These are phyloP conservation scores for Sinocyclocheilus grahami DNA, from an alignment of 2,113 vertebrate genomes.

Conservation along the genomic window DNA sequence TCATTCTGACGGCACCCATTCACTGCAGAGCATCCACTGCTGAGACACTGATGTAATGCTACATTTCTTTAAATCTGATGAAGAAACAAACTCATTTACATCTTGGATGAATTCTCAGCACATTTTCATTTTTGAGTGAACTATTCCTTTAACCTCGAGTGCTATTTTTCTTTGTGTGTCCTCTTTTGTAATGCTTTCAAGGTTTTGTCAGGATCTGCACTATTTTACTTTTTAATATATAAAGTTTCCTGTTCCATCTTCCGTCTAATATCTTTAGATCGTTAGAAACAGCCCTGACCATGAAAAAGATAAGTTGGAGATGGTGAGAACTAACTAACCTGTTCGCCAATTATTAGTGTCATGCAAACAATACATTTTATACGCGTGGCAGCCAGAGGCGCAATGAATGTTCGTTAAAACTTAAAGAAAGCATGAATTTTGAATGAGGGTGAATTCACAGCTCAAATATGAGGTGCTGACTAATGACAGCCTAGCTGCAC, in stretches of 20 bases:
- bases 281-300: neutral
- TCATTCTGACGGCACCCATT: too few relatives aligned
- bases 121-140: neutral
- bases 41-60: neutral
- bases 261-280: neutral
- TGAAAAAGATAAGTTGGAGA: neutral
- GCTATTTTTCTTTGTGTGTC: neutral
- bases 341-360: neutral
- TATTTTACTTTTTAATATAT: neutral
- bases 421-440: slow-evolving; percentile 23
- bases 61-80: neutral
- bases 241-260: neutral
- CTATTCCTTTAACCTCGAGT: neutral
- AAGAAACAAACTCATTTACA: neutral
- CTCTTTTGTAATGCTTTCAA: neutral
- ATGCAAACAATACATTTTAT: neutral
- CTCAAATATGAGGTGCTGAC: neutral
- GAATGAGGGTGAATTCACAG: slow-evolving; percentile 9
- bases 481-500: neutral
- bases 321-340: neutral
- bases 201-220: neutral
- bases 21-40: too few relatives aligned
- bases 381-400: neutral
- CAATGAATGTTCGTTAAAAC: neutral
- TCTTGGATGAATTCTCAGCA: neutral